phyloP scores from a whole-genome alignment of 2,888 invertebrate genomes.

The Microplitis deprimator region DNA sequence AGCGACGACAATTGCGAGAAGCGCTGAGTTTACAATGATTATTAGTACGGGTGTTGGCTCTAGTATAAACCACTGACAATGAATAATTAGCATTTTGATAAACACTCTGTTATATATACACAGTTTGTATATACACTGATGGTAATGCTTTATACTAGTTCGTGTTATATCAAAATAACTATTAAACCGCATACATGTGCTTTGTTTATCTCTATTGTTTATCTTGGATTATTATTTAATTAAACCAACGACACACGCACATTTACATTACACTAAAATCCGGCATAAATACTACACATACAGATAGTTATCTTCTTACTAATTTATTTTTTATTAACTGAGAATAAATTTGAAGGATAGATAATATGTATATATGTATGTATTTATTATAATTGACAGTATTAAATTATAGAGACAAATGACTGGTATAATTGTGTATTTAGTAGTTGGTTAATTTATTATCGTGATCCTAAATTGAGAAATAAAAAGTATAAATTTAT shows the following conservation, averaged over 20 bases:
- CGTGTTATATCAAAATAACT: slow-evolving; percentile 1
- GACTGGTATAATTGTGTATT: slow-evolving; percentile 9
- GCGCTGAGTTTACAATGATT: slow-evolving; percentile 14
- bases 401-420: not conserved
- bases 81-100: slow-evolving; percentile 40
- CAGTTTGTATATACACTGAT: not conserved
- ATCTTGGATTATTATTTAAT: slow-evolving; percentile 56
- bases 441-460: slow-evolving; percentile 13
- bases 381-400: not conserved
- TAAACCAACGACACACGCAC: slow-evolving; percentile 24
- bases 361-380: not conserved
- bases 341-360: not conserved
- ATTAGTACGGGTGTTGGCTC: slow-evolving; percentile 14
- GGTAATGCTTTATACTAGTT: not conserved
- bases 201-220: slow-evolving; percentile 40
- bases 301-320: slow-evolving; percentile 12
- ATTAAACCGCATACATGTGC: slow-evolving; percentile 13
- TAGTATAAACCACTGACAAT: slow-evolving; percentile 28
- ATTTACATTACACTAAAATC: slow-evolving; percentile 6
- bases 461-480: not conserved
- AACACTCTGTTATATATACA: slow-evolving; percentile 4
- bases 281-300: slow-evolving; percentile 13
- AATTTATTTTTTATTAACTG: slow-evolving; percentile 10
- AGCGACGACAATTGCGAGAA: slow-evolving; percentile 1
- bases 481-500: slow-evolving; percentile 6